Evolutionary conservation across 2,888 invertebrate genomes (phyloP).

Genomic region (Bombylius major): DNA sequence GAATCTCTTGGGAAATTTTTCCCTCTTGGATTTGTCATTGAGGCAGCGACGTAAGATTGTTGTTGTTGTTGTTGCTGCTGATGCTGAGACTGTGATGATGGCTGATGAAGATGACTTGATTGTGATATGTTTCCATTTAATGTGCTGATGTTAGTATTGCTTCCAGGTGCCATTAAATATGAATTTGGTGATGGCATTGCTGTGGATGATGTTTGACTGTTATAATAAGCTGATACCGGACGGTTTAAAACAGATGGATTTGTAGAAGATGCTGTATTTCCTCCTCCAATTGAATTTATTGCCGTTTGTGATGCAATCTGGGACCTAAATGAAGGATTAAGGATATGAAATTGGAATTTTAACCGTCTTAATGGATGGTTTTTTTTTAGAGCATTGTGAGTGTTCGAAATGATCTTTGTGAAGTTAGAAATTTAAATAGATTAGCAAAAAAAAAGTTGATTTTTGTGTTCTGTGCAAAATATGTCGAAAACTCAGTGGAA

Average conservation of each 20-base stretch:
- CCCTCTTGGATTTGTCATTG: constrained; percentile 22
- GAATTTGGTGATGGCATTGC: constrained; percentile 25
- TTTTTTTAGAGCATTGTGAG: neutral
- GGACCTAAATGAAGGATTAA: constrained; percentile 18
- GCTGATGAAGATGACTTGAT: constrained; percentile 8
- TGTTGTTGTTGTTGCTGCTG: constrained; percentile 20
- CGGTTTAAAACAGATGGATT: constrained; percentile 24
- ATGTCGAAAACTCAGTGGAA: too few species aligned
- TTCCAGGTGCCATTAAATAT: constrained; percentile 14
- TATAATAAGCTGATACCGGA: constrained; percentile 36
- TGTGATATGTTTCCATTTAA: constrained; percentile 21
- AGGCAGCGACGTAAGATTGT: constrained; percentile 23
- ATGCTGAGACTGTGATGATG: constrained; percentile 14
- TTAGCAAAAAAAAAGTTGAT: too few species aligned
- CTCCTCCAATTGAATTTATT: constrained; percentile 19
- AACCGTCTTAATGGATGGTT: too few species aligned
- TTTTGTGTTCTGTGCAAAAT: too few species aligned
- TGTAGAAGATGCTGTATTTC: constrained; percentile 20
- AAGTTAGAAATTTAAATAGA: too few species aligned
- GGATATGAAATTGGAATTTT: neutral
- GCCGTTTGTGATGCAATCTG: constrained; percentile 28
- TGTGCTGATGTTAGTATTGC: constrained; percentile 27
- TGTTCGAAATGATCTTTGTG: neutral
- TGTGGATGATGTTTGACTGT: constrained; percentile 23
- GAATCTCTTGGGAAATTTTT: constrained; percentile 27